Conservation (phyloP, 2,113 vertebrate genomes). For the Cephalopholis sonnerati region DNA sequence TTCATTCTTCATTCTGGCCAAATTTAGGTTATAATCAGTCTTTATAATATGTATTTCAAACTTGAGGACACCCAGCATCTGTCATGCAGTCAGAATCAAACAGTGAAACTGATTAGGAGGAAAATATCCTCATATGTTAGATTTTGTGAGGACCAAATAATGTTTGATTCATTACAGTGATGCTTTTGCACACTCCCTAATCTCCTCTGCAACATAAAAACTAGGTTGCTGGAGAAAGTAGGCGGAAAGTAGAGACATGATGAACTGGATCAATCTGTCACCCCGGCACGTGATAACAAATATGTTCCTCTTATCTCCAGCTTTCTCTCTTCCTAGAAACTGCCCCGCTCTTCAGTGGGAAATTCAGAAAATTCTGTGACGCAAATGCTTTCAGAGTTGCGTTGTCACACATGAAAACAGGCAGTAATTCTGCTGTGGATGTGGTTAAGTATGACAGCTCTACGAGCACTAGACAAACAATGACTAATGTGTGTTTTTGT, state of each 20-base stretch:
- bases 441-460: conserved; percentile 28
- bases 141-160: not conserved
- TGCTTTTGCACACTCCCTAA: conserved; percentile 36
- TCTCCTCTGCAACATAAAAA: conserved; percentile 69
- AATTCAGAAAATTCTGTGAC: conserved; percentile 26
- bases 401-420: conserved; percentile 2
- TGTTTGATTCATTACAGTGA: conserved; percentile 35
- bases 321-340: not conserved
- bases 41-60: not conserved
- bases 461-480: conserved; percentile 39
- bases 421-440: conserved; percentile 17
- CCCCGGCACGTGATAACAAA: conserved; percentile 16
- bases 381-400: conserved; percentile 26
- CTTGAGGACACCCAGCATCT: not conserved
- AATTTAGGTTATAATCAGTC: not conserved
- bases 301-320: not conserved
- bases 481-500: conserved; percentile 40
- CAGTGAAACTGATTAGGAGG: conserved; percentile 15
- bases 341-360: not conserved
- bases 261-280: conserved; percentile 30
- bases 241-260: not conserved
- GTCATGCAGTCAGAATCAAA: conserved; percentile 14
- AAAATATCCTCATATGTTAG: not conserved
- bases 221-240: conserved; percentile 57
- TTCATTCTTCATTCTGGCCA: not conserved